Conservation (phyloP, 1,140 invertebrate genomes). For the Dermatophagoides farinae region DNA sequence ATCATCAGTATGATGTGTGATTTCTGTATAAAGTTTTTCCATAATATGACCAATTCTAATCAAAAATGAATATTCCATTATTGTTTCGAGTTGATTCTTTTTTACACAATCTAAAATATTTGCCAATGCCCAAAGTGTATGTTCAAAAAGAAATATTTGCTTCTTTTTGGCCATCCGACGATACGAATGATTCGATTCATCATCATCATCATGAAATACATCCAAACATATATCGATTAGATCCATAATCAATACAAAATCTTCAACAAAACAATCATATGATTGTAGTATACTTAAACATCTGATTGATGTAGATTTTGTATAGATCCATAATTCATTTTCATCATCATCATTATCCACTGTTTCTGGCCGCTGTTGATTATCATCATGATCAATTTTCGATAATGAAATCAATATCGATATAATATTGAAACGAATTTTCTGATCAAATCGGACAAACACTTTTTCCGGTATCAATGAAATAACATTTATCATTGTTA, state of each 20-base stretch:
- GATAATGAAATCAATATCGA: neutral
- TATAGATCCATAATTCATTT: neutral
- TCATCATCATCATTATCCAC: neutral
- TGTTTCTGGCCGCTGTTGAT: neutral
- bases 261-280: neutral
- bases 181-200: neutral
- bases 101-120: neutral
- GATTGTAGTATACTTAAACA: conserved; percentile 4
- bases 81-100: neutral
- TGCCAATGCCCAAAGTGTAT: neutral
- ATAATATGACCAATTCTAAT: neutral
- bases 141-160: conserved; percentile 3
- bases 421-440: neutral
- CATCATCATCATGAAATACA: no score
- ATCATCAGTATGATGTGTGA: neutral
- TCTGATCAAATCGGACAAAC: neutral
- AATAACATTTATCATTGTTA: neutral
- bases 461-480: neutral
- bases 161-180: neutral
- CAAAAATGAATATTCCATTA: neutral
- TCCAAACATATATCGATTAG: conserved; percentile 1
- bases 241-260: neutral
- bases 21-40: neutral
- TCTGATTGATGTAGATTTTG: neutral
- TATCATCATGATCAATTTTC: neutral